Base-by-base conservation (phyloP, 2,113 vertebrate species). In the Thamnaconus septentrionalis region DNA sequence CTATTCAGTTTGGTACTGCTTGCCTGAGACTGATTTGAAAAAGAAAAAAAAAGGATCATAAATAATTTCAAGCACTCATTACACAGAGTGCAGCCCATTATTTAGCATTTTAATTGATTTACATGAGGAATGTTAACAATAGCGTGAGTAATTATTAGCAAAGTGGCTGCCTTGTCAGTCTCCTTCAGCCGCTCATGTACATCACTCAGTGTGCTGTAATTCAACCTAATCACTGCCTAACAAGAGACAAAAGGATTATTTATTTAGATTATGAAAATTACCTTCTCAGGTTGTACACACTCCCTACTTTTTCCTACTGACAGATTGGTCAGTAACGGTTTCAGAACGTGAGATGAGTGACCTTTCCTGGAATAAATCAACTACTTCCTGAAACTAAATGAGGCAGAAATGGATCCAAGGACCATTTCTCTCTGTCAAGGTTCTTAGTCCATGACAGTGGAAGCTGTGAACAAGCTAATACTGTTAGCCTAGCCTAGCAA, bases 61-160 rank as follows among this genome's bases (percentile, higher is more conserved):
- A 70, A 81, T 78, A 70, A 66, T 41, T 74, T 39, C 61, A 76
- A 60, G 52, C 42, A 56, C 68, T 66, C 48, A 73, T 76, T 77
- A 31, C 71, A 77, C 67, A 62, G 56, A 77, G 41, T 77, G 66
- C 61, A 67, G 66, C 64, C 72, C 63, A 79, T 80, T 75, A 79
- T 81, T 80, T 78, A 79, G 64, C 56, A 73, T 78, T 61, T 78
- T 60, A 63, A 60, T 53, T 75, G 69, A 82, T 86, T 76, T 70
- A 71, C 44, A 80, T 48, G 70, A 65, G 53, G 60, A 75, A 65
- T 4, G 50, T 58, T 61, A 66, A 78, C 53, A 72, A 78, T 75
- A 68, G 11, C 55, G 48, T 39, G 8, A 11, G 56, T 76, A 81
- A 76, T 82, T 69, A 75, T 47, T 11, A 53, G 51, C 50, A 60